Conservation (phyloP, 2,888 invertebrate species). For the Agrotis puta region DNA sequence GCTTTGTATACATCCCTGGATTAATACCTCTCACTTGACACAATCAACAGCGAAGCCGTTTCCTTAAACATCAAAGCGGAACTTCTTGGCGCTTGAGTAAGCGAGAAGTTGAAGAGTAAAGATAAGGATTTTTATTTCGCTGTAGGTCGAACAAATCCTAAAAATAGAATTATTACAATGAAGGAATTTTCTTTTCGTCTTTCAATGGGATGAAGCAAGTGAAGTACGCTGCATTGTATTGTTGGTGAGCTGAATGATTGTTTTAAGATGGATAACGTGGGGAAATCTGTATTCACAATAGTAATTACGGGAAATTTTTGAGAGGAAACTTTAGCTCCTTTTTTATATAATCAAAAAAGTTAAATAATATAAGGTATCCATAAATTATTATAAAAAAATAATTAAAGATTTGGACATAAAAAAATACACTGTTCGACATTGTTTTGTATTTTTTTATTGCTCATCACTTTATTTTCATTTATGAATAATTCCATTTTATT, state of each 20-base stretch:
- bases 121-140: conserved; percentile 23
- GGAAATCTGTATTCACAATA: too few relatives aligned
- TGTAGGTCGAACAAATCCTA: neutral
- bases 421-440: too few relatives aligned
- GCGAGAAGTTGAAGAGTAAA: conserved; percentile 28
- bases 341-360: too few relatives aligned
- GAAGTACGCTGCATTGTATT: neutral
- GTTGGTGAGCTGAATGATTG: too few relatives aligned
- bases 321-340: neutral
- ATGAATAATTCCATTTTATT: too few relatives aligned
- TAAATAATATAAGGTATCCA: too few relatives aligned
- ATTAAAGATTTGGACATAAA: too few relatives aligned
- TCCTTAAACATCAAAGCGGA: conserved; percentile 32
- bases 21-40: conserved; percentile 25
- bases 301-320: neutral
- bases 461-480: too few relatives aligned
- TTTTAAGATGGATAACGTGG: neutral
- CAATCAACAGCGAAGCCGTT: conserved; percentile 38
- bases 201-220: neutral
- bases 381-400: too few relatives aligned
- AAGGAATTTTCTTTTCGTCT: neutral
- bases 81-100: conserved; percentile 20
- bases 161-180: neutral
- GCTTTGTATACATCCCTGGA: conserved; percentile 5
- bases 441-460: too few relatives aligned